Evolutionary conservation across 1,140 invertebrate species (phyloP).

Genomic region (Heliconius congener): DNA sequence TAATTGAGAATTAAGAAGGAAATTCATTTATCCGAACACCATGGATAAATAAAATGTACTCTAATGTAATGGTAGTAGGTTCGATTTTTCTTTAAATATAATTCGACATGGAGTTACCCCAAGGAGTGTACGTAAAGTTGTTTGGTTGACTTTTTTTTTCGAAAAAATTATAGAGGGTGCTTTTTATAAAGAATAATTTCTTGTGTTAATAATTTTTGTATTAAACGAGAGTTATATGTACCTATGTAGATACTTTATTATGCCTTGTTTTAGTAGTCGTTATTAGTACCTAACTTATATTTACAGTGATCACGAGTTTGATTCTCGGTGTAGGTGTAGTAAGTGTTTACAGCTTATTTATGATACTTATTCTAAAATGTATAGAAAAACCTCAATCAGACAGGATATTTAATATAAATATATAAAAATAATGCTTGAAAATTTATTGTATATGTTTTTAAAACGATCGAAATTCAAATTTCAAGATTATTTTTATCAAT

Average conservation of each 20-base stretch:
- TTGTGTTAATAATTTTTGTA: background rate
- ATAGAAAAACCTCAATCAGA: no score
- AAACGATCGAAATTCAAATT: background rate
- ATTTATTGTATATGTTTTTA: no score
- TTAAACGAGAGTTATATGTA: background rate
- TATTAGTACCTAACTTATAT: no score
- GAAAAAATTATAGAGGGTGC: background rate
- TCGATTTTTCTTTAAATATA: background rate
- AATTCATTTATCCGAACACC: slow-evolving; percentile 36
- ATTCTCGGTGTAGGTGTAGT: background rate
- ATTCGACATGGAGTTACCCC: background rate
- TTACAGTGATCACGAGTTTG: background rate
- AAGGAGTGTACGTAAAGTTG: background rate
- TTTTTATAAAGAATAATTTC: background rate
- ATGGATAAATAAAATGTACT: background rate
- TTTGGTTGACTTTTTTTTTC: background rate
- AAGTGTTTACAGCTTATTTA: no score
- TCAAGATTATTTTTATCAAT: background rate
- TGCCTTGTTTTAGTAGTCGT: no score
- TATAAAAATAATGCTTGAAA: no score
- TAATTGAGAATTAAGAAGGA: slow-evolving; percentile 52
- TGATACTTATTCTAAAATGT: no score
- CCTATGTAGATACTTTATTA: no score
- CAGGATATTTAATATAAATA: no score
- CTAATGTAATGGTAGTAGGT: background rate